Base-by-base conservation (phyloP, 2,888 invertebrate genomes). In the Limenitis camilla region DNA sequence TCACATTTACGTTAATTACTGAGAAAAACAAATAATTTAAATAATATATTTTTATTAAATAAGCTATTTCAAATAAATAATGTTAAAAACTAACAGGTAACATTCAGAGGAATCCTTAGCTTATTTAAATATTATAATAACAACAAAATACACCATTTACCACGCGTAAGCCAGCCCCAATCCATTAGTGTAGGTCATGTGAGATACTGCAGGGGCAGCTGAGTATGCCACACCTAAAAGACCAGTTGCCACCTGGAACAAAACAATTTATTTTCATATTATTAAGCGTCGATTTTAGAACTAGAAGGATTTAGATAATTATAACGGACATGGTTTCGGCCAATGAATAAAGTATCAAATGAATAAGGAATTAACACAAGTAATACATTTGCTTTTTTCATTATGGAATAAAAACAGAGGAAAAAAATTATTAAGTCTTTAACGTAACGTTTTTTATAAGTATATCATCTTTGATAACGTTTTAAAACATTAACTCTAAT, bases 151-250 rank as follows among this genome's bases (percentile, higher is more conserved):
- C 29, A 7, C 31, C 38, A n/a, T 71, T 79, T 88, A 90, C 89
- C 89, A 90, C 59, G 81, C 78, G 70, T 90, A 90, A 10, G 81
- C 78, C 31, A 88, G 69, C n/a, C 90, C 90, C 33, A 89, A 78
- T 61, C 89, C 89, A 63, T 89, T 89, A 51, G 83, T 73, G 74
- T 90, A 91, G 40, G 86, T 85, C 85, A 90, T 89, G 72, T 90
- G 90, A n/a, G 90, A 89, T 2, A 91, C 90, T 10, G 89, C 84
- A 7, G 91, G 89, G 9, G 90, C 89, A 32, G 90, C 88, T 9
- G 90, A 89, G 64, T 90, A 91, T 0, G 90, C 89, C 11, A 90
- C 89, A 36, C 90, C 90, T n/a, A 90, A 76, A 38, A 90, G 83
- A 10, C 88, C 87, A 41, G 87, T 87, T 40, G 88, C 83, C n/a